These are phyloP conservation scores for Scomber scombrus DNA, from an alignment of 2,113 vertebrate genomes.

Conservation along the genomic window DNA sequence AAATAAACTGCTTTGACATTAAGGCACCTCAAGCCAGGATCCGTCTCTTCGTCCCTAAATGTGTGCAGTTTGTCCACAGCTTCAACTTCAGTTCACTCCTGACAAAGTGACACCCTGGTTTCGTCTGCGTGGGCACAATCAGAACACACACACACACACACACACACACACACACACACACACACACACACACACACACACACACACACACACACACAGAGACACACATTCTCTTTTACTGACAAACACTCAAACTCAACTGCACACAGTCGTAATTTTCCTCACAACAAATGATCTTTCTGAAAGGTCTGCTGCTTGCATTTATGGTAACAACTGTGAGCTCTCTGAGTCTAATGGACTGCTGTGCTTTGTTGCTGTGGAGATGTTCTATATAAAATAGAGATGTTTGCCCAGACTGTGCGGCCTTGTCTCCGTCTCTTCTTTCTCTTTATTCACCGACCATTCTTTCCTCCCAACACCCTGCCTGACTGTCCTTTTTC, in stretches of 20 bases:
- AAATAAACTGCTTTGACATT: neutral
- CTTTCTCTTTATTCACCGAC: neutral
- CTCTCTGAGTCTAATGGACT: constrained; percentile 64
- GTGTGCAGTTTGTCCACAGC: neutral
- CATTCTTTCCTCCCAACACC: too few relatives aligned
- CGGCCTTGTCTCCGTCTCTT: neutral
- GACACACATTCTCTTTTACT: neutral
- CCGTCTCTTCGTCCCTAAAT: neutral
- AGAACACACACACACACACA: neutral
- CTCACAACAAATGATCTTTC: constrained; percentile 32
- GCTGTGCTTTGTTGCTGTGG: constrained; percentile 60
- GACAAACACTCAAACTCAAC: neutral
- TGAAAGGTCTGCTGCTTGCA: constrained; percentile 20
- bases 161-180: neutral
- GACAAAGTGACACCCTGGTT: constrained; percentile 38
- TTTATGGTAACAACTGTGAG: constrained; percentile 5
- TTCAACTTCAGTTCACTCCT: neutral
- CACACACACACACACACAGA: neutral
- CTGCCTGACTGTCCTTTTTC: neutral
- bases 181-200: neutral
- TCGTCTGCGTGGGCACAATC: neutral
- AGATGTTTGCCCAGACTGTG: constrained; percentile 15
- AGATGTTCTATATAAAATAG: constrained; percentile 40
- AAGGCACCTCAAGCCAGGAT: neutral
- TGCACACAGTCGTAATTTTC: neutral